Conservation (phyloP, 2,797 vertebrate genomes). For the Mustela erminea region DNA sequence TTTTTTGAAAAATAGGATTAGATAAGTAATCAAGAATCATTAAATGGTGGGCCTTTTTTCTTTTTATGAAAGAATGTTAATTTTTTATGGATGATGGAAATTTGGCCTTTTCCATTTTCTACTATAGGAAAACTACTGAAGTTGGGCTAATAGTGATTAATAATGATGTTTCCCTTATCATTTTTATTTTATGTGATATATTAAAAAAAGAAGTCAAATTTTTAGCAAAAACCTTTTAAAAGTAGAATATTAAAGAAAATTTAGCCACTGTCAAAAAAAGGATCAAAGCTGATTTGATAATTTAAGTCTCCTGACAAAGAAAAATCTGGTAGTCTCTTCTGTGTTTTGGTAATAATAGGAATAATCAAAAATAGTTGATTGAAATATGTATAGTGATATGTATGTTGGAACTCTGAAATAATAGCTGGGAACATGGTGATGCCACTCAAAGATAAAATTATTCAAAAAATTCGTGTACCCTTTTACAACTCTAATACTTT, state of each 20-base stretch:
- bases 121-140: not conserved
- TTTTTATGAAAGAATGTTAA: not conserved
- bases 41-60: not conserved
- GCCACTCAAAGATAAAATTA: not conserved
- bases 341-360: constrained; percentile 16
- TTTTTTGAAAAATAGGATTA: not conserved
- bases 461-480: not conserved
- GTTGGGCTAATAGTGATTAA: constrained; percentile 5
- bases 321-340: not conserved
- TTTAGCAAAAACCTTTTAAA: constrained; percentile 23
- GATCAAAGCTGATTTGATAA: constrained; percentile 12
- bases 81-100: constrained; percentile 21
- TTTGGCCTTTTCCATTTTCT: constrained; percentile 57
- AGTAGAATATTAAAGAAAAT: constrained; percentile 61
- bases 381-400: not conserved
- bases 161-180: constrained; percentile 17
- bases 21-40: not conserved
- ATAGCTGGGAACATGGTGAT: not conserved
- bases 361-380: not conserved
- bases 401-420: constrained; percentile 55
- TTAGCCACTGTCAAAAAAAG: constrained; percentile 11
- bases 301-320: constrained; percentile 44
- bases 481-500: constrained; percentile 17
- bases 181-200: constrained; percentile 52
- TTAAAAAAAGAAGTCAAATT: constrained; percentile 34